Conservation (phyloP, 2,797 vertebrate genomes). For the Iguana delicatissima region DNA sequence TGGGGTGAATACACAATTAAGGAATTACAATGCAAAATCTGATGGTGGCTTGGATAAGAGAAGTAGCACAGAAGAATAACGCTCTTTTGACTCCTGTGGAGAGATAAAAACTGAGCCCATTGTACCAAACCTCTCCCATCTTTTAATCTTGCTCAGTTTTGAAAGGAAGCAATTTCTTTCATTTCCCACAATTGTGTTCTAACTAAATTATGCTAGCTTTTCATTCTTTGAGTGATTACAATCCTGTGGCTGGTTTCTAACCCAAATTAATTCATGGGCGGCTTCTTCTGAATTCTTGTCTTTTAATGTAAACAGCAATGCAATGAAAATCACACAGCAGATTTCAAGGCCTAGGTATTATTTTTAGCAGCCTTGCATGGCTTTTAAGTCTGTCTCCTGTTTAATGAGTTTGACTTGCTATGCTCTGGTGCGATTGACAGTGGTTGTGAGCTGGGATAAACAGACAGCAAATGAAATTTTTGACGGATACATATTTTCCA, state of each 20-base stretch:
- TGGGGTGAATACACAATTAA: background rate
- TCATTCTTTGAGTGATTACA: background rate
- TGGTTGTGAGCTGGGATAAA: conserved; percentile 35
- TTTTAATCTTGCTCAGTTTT: background rate
- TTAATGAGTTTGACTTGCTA: conserved; percentile 30
- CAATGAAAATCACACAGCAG: background rate
- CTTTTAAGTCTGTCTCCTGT: conserved; percentile 6
- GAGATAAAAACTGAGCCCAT: background rate
- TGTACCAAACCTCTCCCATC: background rate
- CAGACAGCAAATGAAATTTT: conserved; percentile 22
- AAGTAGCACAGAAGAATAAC: background rate
- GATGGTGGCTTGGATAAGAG: background rate
- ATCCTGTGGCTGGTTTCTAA: background rate
- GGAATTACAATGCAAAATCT: background rate
- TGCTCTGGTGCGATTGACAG: conserved; percentile 6
- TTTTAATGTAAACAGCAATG: conserved; percentile 16
- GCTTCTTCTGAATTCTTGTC: background rate
- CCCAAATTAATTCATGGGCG: background rate
- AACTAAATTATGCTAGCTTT: background rate
- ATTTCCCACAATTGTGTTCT: background rate
- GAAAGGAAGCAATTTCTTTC: background rate
- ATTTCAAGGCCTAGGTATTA: conserved; percentile 30
- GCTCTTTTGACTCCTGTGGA: background rate
- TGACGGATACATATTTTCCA: conserved; percentile 2
- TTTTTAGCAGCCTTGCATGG: background rate